Evolutionary conservation across 2,888 invertebrate genomes (phyloP), one percentile per base, ranked within the genome.

Genomic region (Drosophila demipolita): DNA sequence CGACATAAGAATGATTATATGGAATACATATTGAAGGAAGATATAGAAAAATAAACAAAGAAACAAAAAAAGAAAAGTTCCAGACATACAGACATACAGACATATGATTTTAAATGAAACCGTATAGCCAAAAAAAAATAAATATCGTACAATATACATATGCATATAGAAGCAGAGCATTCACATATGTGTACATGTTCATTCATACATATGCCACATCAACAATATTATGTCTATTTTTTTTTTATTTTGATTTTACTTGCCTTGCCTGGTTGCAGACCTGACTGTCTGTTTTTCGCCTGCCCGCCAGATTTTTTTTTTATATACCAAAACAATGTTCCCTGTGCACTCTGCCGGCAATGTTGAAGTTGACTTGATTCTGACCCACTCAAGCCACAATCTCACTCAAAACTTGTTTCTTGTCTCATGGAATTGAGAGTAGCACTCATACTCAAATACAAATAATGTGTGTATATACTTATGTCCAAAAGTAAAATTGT

Each of bases 391-490:
- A 65, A 80, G 29, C 58, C 11, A 32, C 40, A 50, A 42, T 58
- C 17, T 60, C 79, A 75, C 80, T 80, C 80, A 79, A 80, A 80
- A 80, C 80, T 78, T 52, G 80, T 80, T 80, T 78, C 35, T 52
- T 54, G 45, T 60, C 36, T 15, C 42, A 54, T 35, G 65, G 38
- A 26, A 49, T 50, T 6, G 38, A 35, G 52, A 23, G 52, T 32
- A 53, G n/a, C 17, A 23, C 17, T 58, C 23, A 20, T 50, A 70
- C 17, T 17, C n/a, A 12, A 33, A 32, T 40, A 48, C 33, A 38
- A 3, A 29, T 11, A 42, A 23, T 35, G 20, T 17, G 20, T 15
- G n/a, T 12, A 49, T 32, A 33, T 29, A 32, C n/a, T 20, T 15
- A 29, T 15, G 23, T 12, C 6, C 11, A 11, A 36, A 36, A 48